Conservation (phyloP, 2,888 invertebrate genomes). For the Halictus quadricinctus region DNA sequence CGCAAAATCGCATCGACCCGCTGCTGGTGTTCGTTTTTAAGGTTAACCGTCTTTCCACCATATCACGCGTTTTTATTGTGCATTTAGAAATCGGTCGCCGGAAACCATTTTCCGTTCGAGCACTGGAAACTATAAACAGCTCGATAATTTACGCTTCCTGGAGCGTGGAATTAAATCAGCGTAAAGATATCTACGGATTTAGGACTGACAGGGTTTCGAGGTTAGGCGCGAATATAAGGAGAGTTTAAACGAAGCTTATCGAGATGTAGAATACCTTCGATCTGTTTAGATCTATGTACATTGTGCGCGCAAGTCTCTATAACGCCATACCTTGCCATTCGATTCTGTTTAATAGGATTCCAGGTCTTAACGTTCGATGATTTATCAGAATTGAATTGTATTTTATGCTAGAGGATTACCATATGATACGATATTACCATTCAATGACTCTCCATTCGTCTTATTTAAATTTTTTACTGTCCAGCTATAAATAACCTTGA, state of each 20-base stretch:
- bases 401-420: conserved; percentile 70
- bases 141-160: conserved; percentile 29
- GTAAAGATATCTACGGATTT: conserved; percentile 16
- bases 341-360: neutral
- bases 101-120: neutral
- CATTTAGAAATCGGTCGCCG: neutral
- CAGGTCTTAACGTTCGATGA: conserved; percentile 54
- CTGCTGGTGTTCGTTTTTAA: conserved; percentile 23
- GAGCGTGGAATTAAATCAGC: neutral
- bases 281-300: neutral
- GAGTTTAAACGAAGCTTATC: conserved; percentile 17
- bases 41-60: conserved; percentile 56
- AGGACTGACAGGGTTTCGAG: conserved; percentile 49
- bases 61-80: conserved; percentile 15
- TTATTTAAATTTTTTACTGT: conserved; percentile 28
- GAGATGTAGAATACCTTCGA: conserved; percentile 1
- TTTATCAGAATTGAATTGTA: conserved; percentile 71
- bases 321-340: neutral
- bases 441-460: conserved; percentile 66
- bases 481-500: neutral
- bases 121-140: neutral
- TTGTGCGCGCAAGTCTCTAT: neutral
- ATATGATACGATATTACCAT: conserved; percentile 72
- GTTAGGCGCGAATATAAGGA: conserved; percentile 66
- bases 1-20: neutral